Base-by-base conservation (phyloP, 2,888 invertebrate species). In the Rhaphigaster nebulosa region DNA sequence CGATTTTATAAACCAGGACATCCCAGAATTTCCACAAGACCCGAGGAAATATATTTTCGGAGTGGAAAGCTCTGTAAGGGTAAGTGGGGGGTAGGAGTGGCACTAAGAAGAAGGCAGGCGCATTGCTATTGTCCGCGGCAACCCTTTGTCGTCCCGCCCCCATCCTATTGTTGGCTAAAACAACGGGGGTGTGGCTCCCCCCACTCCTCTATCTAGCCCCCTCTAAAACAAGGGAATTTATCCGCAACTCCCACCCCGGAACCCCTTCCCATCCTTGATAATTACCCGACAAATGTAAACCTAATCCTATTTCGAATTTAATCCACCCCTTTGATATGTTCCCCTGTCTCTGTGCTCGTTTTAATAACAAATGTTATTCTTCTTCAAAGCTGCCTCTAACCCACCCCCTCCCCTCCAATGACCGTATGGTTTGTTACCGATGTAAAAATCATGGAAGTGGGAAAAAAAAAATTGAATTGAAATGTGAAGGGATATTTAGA, bases 161-260 rank as follows among this genome's bases (percentile, higher is more conserved):
- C 88, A 88, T 88, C 88, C 88, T 65, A 88, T 88, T 88, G 88
- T 88, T 41, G 88, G 88, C 41, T 88, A 88, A 88, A 88, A 88
- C 88, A 88, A 88, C 41, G 88, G 60, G 88, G 88, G 60, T 60
- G 56, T n/a, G 60, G 56, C 56, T 60, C 34, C 88, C 56, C 54
- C 60, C 87, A 52, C 87, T 54, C 34, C 88, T 60, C 54, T 52
- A 15, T 13, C 54, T 41, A 26, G 34, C 34, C 54, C 54, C 88
- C 54, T n/a, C 54, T 60, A 41, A 88, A 88, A 60, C 88, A 54
- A 54, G 60, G 56, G 56, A 88, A 88, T 88, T 88, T 88, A 88
- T 88, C 88, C 88, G 60, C 34, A 38, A 26, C 38, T 34, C 54
- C 88, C 88, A 41, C 29, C 88, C 60, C 29, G n/a, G 12, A 56